These are phyloP conservation scores for Aurelia sp. DNA, from an alignment of 30 jellyfish, hydroid and myxozoan genomes.

Conservation along the genomic window DNA sequence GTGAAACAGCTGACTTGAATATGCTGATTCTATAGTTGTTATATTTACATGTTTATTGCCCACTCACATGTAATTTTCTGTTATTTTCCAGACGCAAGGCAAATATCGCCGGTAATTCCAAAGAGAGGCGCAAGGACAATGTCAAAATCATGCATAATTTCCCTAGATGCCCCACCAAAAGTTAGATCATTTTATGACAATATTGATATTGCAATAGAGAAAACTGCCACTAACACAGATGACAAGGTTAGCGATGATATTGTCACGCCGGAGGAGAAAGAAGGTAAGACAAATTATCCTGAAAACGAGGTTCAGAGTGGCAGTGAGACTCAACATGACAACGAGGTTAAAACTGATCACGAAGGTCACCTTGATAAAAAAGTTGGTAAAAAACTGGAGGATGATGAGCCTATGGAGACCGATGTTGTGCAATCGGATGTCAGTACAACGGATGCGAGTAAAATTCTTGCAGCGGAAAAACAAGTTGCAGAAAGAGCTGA, in stretches of 20 bases:
- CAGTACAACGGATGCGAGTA: neutral
- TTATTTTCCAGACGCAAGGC: too few species aligned
- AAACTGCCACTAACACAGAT: neutral
- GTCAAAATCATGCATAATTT: slow-evolving; percentile 3
- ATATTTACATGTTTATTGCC: too few species aligned
- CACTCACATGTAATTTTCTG: too few species aligned
- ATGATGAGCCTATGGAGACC: neutral
- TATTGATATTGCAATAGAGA: slow-evolving; percentile 42
- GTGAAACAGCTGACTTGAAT: too few species aligned
- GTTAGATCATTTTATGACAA: slow-evolving; percentile 83
- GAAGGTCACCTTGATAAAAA: neutral
- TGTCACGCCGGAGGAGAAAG: neutral
- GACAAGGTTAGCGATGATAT: neutral
- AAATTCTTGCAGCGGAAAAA: neutral
- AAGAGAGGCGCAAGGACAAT: slow-evolving; percentile 7
- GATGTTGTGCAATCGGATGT: neutral
- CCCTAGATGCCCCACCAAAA: slow-evolving; percentile 31
- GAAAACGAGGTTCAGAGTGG: neutral
- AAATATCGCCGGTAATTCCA: slow-evolving; percentile 18
- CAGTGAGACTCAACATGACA: neutral
- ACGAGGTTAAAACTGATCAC: neutral
- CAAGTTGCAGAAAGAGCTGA: neutral
- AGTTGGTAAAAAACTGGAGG: neutral
- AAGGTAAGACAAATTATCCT: neutral
- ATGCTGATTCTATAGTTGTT: too few species aligned